Evolutionary conservation across 2,888 invertebrate species (phyloP).

Genomic region (Falcaria lacertinaria): DNA sequence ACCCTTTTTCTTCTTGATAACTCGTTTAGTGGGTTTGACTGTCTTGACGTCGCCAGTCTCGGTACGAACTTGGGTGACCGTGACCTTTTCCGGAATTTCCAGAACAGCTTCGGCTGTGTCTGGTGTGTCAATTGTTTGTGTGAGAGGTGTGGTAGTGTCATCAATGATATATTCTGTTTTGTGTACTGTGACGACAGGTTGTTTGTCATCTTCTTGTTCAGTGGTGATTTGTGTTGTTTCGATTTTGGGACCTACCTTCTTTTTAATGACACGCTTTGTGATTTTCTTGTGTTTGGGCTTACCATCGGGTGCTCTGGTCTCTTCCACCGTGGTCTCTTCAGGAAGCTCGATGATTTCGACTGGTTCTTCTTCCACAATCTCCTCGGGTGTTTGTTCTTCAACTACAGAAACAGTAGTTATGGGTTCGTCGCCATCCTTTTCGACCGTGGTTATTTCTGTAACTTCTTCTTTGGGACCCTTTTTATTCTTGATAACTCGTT

Average conservation of each 20-base stretch:
- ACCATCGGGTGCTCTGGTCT: constrained; percentile 7
- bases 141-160: constrained; percentile 10
- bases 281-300: constrained; percentile 26
- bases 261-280: constrained; percentile 35
- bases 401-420: no score
- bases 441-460: constrained; percentile 15
- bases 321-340: no score
- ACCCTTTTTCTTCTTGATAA: constrained; percentile 42
- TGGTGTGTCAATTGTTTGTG: constrained; percentile 15
- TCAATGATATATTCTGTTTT: constrained; percentile 13
- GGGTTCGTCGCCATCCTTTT: constrained; percentile 11
- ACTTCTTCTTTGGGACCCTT: constrained; percentile 6
- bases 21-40: constrained; percentile 47
- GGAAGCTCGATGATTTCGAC: no score
- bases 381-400: no score
- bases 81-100: constrained; percentile 35
- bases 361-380: no score
- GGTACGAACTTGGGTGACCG: constrained; percentile 43
- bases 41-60: constrained; percentile 26
- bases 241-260: constrained; percentile 25
- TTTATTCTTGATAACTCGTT: constrained; percentile 26
- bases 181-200: constrained; percentile 3
- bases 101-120: constrained; percentile 32
- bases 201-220: constrained; percentile 16
- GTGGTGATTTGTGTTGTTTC: constrained; percentile 38